A percentile compares a stretch with the other conserved stretches of the same genome.
Evolutionary conservation across 2,888 invertebrate genomes (phyloP).

Genomic region (Alcis repandata): DNA sequence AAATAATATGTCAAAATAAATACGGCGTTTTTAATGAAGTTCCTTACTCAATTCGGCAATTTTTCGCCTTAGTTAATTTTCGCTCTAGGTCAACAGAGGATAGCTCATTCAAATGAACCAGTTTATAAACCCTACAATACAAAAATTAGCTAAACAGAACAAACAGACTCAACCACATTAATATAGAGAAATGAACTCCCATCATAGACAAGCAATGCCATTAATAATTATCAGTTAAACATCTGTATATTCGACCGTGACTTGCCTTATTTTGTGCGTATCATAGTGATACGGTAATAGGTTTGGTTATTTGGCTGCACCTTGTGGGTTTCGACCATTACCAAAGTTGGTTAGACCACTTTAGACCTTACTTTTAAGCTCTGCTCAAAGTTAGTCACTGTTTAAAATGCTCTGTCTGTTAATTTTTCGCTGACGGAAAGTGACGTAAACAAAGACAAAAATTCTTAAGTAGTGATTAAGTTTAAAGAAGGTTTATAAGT

Average conservation of each 20-base stretch:
- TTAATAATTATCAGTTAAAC: slow-evolving; percentile 76
- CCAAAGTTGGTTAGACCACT: not conserved
- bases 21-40: too few species aligned
- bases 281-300: slow-evolving; percentile 42
- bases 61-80: too few species aligned
- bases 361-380: not conserved
- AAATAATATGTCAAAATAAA: too few species aligned
- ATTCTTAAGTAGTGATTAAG: too few species aligned
- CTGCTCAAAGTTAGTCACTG: too few species aligned
- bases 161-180: not conserved
- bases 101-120: too few species aligned
- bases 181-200: slow-evolving; percentile 6
- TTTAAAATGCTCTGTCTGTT: too few species aligned
- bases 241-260: slow-evolving; percentile 76
- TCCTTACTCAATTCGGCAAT: too few species aligned
- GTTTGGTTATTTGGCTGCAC: slow-evolving; percentile 42
- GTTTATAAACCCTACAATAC: too few species aligned
- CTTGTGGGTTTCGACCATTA: slow-evolving; percentile 23
- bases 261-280: slow-evolving; percentile 53
- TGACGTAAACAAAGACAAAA: too few species aligned
- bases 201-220: slow-evolving; percentile 50
- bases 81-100: too few species aligned
- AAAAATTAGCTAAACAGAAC: not conserved
- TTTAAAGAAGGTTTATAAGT: too few species aligned
- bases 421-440: not conserved